phyloP scores from a whole-genome alignment of 2,113 vertebrate genomes.

The Capreolus pygargus region DNA sequence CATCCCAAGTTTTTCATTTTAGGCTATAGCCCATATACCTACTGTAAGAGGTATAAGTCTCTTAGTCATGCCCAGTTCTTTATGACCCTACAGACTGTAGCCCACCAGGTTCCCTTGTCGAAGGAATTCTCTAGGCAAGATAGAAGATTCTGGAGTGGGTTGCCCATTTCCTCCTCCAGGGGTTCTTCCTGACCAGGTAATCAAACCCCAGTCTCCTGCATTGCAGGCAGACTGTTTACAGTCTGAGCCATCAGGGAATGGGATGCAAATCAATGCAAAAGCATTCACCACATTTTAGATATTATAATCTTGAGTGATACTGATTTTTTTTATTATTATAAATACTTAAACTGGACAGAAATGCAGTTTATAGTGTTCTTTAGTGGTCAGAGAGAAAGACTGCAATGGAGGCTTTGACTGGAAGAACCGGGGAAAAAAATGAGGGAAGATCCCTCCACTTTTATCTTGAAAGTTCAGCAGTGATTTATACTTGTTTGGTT shows the following conservation, averaged over 20 bases:
- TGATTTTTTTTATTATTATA: background rate
- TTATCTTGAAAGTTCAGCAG: background rate
- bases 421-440: background rate
- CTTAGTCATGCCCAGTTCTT: background rate
- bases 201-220: background rate
- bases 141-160: background rate
- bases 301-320: background rate
- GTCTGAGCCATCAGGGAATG: background rate
- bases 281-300: background rate
- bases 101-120: background rate
- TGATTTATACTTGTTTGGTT: background rate
- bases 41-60: background rate
- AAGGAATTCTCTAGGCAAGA: background rate
- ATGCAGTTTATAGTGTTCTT: background rate
- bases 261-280: background rate
- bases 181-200: background rate
- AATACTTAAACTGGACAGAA: background rate
- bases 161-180: background rate
- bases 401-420: background rate
- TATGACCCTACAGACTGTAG: background rate
- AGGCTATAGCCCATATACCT: background rate
- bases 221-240: background rate
- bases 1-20: background rate
- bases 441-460: background rate
- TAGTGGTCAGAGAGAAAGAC: background rate